phyloP scores from a whole-genome alignment of 2,797 vertebrate genomes.

The Tapirus indicus region DNA sequence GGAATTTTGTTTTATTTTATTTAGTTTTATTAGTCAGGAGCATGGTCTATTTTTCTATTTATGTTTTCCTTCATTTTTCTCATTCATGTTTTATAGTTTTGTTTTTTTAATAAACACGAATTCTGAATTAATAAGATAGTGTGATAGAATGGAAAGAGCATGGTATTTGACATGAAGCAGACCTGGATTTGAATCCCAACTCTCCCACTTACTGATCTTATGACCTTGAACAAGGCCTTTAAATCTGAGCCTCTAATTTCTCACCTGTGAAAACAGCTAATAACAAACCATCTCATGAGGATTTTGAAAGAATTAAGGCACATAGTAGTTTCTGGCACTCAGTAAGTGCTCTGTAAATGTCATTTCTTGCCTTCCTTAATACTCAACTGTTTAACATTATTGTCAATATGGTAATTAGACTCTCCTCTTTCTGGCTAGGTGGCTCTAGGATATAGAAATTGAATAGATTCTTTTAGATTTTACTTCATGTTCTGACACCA shows the following conservation, averaged over 20 bases:
- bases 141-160: background rate
- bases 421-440: conserved; percentile 9
- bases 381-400: background rate
- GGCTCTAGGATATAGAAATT: conserved; percentile 9
- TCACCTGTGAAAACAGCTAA: background rate
- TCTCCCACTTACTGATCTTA: background rate
- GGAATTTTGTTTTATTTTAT: background rate
- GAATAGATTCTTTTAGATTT: conserved; percentile 20
- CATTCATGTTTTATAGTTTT: conserved; percentile 21
- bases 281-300: background rate
- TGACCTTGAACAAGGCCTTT: conserved; percentile 18
- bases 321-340: background rate
- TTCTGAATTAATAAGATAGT: background rate
- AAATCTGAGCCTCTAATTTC: conserved; percentile 34
- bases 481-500: conserved; percentile 43
- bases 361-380: background rate
- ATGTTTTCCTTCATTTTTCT: conserved; percentile 33
- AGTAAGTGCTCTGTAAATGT: background rate
- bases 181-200: conserved; percentile 47
- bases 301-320: conserved; percentile 11
- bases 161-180: conserved; percentile 14
- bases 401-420: conserved; percentile 5
- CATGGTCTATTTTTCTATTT: background rate
- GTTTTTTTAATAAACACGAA: conserved; percentile 2
- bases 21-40: background rate